Percentiles rank a stretch among this genome's conserved stretches.
These are phyloP conservation scores for Trissolcus basalis DNA, from an alignment of 1,140 invertebrate genomes.

Conservation along the genomic window DNA sequence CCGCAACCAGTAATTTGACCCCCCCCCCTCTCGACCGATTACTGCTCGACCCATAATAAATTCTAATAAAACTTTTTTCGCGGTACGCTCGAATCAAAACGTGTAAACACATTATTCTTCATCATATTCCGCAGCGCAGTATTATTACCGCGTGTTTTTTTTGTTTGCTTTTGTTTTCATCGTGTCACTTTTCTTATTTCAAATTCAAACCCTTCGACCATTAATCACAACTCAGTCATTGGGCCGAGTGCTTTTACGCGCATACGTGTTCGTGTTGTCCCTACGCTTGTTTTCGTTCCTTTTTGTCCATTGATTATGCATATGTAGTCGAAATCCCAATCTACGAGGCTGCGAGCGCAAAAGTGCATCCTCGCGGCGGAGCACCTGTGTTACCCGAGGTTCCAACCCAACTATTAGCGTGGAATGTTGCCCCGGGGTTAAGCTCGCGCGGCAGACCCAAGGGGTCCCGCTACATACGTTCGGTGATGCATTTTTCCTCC, in stretches of 20 bases:
- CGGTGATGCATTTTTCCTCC: constrained; percentile 40
- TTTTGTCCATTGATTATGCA: constrained; percentile 51
- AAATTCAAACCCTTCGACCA: constrained; percentile 52
- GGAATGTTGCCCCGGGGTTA: constrained; percentile 73
- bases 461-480: constrained; percentile 55
- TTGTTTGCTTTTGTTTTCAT: no score
- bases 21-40: background rate
- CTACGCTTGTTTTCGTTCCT: constrained; percentile 35
- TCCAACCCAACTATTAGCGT: constrained; percentile 72
- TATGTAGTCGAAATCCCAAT: constrained; percentile 58
- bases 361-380: constrained; percentile 59
- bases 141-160: constrained; percentile 48
- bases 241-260: constrained; percentile 39
- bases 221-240: constrained; percentile 52
- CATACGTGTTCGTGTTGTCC: constrained; percentile 29
- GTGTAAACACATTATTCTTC: constrained; percentile 52
- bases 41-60: constrained; percentile 12
- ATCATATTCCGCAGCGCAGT: constrained; percentile 42
- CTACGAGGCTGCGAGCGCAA: constrained; percentile 54
- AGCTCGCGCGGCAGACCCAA: constrained; percentile 65
- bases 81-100: constrained; percentile 30
- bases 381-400: constrained; percentile 75
- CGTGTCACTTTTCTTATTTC: constrained; percentile 54
- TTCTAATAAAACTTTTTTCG: constrained; percentile 16
- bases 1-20: background rate